Conservation (phyloP, 2,797 vertebrate species). For the Gymnoscopelus braueri region DNA sequence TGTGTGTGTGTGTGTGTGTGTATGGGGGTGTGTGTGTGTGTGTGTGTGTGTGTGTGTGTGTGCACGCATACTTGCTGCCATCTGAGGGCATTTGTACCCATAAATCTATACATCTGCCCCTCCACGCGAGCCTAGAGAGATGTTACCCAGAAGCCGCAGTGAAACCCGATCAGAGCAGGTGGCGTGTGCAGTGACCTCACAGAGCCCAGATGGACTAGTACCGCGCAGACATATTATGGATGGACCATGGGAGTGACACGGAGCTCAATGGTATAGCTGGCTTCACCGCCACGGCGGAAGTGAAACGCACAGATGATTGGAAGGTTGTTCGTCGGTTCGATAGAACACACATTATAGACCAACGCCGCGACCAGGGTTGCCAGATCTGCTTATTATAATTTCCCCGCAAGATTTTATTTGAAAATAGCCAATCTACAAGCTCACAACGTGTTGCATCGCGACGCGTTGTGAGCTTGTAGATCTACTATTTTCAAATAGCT, state of each 20-base stretch:
- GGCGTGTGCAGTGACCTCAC: constrained; percentile 80
- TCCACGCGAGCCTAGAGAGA: constrained; percentile 51
- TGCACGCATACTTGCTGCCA: constrained; percentile 37
- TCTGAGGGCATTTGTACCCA: constrained; percentile 53
- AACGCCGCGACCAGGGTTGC: too few species aligned
- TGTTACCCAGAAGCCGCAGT: constrained; percentile 60
- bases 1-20: neutral
- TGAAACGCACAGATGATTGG: constrained; percentile 24
- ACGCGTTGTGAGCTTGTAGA: too few species aligned
- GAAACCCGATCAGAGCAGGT: constrained; percentile 72
- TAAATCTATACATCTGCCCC: constrained; percentile 75
- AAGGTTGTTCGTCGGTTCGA: too few species aligned
- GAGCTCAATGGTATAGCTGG: constrained; percentile 40
- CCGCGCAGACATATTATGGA: constrained; percentile 53
- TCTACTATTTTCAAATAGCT: too few species aligned
- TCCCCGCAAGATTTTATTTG: too few species aligned
- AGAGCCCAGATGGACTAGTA: constrained; percentile 74
- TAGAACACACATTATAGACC: too few species aligned
- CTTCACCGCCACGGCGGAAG: constrained; percentile 31
- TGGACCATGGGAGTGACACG: constrained; percentile 51
- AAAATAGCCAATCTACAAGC: too few species aligned
- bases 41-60: constrained; percentile 20
- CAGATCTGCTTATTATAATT: too few species aligned
- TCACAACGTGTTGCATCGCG: too few species aligned
- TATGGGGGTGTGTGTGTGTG: neutral